A percentile compares a stretch with the other conserved stretches of the same genome.
Evolutionary conservation across 2,888 invertebrate genomes (phyloP).

Genomic region (Masnerella sp.): DNA sequence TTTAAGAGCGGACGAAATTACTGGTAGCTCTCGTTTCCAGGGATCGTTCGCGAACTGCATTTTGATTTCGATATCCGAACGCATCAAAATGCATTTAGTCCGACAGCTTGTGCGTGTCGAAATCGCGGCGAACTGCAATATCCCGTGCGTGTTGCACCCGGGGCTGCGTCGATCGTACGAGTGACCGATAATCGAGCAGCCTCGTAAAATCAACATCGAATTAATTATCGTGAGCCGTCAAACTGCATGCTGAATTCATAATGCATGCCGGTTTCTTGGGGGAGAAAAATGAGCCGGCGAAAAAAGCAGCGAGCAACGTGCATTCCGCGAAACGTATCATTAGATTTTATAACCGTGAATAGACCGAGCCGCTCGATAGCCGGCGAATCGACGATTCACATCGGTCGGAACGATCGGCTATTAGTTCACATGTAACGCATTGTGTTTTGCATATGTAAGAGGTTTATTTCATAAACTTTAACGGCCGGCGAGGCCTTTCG

Average conservation of each 20-base stretch:
- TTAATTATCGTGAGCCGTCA: constrained; percentile 63
- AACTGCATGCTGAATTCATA: constrained; percentile 46
- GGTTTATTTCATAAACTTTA: constrained; percentile 42
- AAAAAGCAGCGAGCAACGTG: constrained; percentile 29
- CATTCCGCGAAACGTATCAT: constrained; percentile 50
- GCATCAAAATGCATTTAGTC: background rate
- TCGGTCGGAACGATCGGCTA: constrained; percentile 44
- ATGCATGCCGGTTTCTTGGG: constrained; percentile 43
- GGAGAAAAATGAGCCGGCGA: constrained; percentile 12
- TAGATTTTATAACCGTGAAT: constrained; percentile 55
- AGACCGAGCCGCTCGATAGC: constrained; percentile 28
- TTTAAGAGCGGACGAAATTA: too few species aligned
- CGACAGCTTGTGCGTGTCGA: constrained; percentile 30
- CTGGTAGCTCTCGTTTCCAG: too few species aligned
- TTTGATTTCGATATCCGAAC: constrained; percentile 9
- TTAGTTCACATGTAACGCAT: constrained; percentile 51
- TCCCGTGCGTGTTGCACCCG: constrained; percentile 32
- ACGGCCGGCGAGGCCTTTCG: constrained; percentile 5
- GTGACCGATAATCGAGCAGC: constrained; percentile 60
- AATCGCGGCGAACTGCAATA: constrained; percentile 24
- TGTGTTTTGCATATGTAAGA: constrained; percentile 49
- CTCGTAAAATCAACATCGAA: constrained; percentile 59
- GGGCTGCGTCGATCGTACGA: constrained; percentile 36
- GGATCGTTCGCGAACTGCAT: background rate
- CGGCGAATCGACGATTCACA: constrained; percentile 47